Conservation (phyloP, 2,888 invertebrate genomes). For the Apomyelois bistriatella region DNA sequence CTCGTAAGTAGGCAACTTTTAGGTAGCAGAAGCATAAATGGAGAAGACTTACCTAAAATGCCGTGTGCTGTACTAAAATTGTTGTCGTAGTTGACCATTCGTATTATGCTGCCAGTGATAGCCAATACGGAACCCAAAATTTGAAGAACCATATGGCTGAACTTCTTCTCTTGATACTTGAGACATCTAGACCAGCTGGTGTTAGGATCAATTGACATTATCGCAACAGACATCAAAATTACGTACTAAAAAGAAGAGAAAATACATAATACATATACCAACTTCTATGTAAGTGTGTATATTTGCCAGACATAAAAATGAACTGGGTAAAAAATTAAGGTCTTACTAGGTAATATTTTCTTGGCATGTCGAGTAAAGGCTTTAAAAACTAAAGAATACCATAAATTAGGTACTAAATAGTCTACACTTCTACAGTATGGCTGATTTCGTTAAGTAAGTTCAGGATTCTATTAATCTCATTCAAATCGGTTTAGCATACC, state of each 20-base stretch:
- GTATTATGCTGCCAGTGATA: constrained; percentile 7
- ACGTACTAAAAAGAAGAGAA: constrained; percentile 9
- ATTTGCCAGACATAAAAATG: too few species aligned
- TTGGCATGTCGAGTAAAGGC: too few species aligned
- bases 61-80: constrained; percentile 11
- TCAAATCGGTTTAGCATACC: too few species aligned
- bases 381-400: too few species aligned
- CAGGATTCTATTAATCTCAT: too few species aligned
- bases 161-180: not conserved
- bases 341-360: too few species aligned
- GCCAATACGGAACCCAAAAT: constrained; percentile 7
- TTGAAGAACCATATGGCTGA: constrained; percentile 7
- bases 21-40: not conserved
- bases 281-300: too few species aligned
- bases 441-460: too few species aligned
- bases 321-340: too few species aligned
- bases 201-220: constrained; percentile 9
- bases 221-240: constrained; percentile 7
- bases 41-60: constrained; percentile 8
- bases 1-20: too few species aligned
- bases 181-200: constrained; percentile 11
- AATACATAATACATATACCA: not conserved
- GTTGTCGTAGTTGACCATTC: not conserved
- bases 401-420: too few species aligned
- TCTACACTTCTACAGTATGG: too few species aligned